These are phyloP conservation scores for Ophiodon elongatus DNA, from an alignment of 2,113 vertebrate genomes.

Conservation along the genomic window DNA sequence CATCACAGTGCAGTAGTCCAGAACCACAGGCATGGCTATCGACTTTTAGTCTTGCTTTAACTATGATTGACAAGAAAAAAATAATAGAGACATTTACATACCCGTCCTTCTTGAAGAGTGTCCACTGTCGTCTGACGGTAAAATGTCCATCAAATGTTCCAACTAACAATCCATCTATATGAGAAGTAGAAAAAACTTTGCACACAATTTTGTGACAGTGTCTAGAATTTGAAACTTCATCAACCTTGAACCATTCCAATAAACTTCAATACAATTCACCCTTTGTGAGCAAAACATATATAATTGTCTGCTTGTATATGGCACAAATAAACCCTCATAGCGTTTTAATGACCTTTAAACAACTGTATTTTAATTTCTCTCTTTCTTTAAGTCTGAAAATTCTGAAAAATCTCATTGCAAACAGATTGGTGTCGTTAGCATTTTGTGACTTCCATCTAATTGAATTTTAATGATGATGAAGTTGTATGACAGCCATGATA, in stretches of 20 bases:
- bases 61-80: not conserved
- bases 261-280: not conserved
- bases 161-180: not conserved
- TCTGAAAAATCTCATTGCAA: conserved; percentile 10
- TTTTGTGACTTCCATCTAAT: conserved; percentile 52
- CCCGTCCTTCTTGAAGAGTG: not conserved
- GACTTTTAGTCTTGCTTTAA: not conserved
- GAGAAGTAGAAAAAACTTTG: not conserved
- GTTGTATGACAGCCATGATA: conserved; percentile 41
- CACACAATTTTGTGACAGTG: not conserved
- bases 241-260: not conserved
- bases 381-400: conserved; percentile 18
- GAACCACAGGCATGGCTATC: not conserved
- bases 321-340: not conserved
- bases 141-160: not conserved
- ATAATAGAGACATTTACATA: not conserved
- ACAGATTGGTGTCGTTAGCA: conserved; percentile 43
- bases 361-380: not conserved
- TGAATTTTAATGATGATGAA: conserved; percentile 52
- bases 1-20: not conserved
- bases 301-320: not conserved
- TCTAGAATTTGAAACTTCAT: not conserved
- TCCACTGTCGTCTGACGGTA: not conserved
- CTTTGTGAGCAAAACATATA: not conserved
- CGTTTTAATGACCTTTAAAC: not conserved